Percentiles rank a stretch among this genome's conserved stretches.
phyloP scores from a whole-genome alignment of 2,888 invertebrate genomes.

The Cylloceria caligata region DNA sequence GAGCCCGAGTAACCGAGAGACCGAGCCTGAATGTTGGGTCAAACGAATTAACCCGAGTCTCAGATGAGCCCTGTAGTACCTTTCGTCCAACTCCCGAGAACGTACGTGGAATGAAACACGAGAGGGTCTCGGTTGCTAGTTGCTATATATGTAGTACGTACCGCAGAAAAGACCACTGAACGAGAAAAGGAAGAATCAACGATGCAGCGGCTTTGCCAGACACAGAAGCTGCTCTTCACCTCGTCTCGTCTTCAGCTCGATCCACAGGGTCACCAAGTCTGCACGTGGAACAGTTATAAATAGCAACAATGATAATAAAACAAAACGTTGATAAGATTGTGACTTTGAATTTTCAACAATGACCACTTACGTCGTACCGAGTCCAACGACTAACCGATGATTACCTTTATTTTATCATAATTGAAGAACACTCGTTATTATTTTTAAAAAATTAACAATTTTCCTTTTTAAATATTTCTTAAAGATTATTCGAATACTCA shows the following conservation, averaged over 20 bases:
- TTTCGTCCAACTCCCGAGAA: conserved; percentile 50
- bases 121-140: conserved; percentile 43
- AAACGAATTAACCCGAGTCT: conserved; percentile 81
- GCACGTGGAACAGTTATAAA: conserved; percentile 33
- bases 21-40: conserved; percentile 72
- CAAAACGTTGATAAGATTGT: not conserved
- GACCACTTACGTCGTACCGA: not conserved
- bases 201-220: conserved; percentile 24
- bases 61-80: conserved; percentile 46
- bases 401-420: too few relatives aligned
- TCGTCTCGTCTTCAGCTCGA: conserved; percentile 19
- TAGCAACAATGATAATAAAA: too few relatives aligned
- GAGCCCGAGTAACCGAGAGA: conserved; percentile 59
- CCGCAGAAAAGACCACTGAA: conserved; percentile 35
- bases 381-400: too few relatives aligned
- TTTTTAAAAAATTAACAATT: too few relatives aligned
- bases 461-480: too few relatives aligned
- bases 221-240: conserved; percentile 33
- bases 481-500: too few relatives aligned
- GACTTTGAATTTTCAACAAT: not conserved
- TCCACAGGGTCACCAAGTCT: conserved; percentile 25
- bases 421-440: too few relatives aligned
- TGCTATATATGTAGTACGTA: conserved; percentile 43
- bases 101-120: conserved; percentile 58
- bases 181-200: conserved; percentile 32